Evolutionary conservation across 2,888 invertebrate species (phyloP).

Genomic region (Cyrtodaria siliqua): DNA sequence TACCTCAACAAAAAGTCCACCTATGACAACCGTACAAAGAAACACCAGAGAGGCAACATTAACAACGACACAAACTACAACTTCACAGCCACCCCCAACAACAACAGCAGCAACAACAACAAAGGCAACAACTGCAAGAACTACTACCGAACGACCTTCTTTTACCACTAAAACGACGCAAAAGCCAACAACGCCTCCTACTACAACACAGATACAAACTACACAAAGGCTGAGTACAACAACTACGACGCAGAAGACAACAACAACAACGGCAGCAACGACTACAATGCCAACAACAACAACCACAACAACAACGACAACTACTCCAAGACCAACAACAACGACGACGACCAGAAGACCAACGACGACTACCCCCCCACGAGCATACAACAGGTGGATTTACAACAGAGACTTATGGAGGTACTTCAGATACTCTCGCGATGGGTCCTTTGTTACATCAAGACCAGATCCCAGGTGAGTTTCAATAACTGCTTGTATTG

Average conservation of each 20-base stretch:
- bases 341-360: conserved; percentile 25
- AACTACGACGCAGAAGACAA: conserved; percentile 75
- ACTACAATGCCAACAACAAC: conserved; percentile 17
- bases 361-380: conserved; percentile 30
- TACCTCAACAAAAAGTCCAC: conserved; percentile 68
- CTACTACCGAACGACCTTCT: conserved; percentile 17
- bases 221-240: conserved; percentile 54
- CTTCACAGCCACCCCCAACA: conserved; percentile 79
- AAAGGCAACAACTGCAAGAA: conserved; percentile 73
- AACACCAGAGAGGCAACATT: conserved; percentile 73
- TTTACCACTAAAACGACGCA: too few relatives aligned
- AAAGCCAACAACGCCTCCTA: conserved; percentile 55
- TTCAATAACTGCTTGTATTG: too few relatives aligned
- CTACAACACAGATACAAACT: conserved; percentile 80
- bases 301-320: conserved; percentile 21
- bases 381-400: conserved; percentile 47
- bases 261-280: conserved; percentile 38
- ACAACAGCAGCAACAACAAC: conserved; percentile 72
- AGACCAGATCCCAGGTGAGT: conserved; percentile 58
- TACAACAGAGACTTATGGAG: conserved; percentile 50
- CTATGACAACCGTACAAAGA: conserved; percentile 64
- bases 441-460: conserved; percentile 52
- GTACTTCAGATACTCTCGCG: conserved; percentile 51
- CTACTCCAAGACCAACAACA: conserved; percentile 9
- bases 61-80: conserved; percentile 66